Evolutionary conservation across 1,140 invertebrate genomes (phyloP).

Genomic region (Lanistes nyassanus): DNA sequence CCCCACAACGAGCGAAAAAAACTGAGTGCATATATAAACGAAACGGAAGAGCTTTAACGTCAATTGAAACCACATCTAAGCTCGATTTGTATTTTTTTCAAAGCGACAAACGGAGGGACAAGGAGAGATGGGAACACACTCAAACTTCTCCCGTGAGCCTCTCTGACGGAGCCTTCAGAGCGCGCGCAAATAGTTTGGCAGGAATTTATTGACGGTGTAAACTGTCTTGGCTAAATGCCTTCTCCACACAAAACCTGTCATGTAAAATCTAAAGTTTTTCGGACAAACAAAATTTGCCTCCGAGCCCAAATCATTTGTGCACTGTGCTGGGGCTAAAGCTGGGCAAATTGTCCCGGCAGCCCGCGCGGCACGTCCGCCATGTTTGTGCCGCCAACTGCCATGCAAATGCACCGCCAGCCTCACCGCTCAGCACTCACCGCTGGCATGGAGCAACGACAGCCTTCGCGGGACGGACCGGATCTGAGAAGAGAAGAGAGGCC

Average conservation of each 20-base stretch:
- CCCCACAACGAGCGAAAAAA: not conserved
- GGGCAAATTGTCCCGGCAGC: too few relatives aligned
- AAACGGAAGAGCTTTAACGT: not conserved
- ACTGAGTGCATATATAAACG: not conserved
- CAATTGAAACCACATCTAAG: not conserved
- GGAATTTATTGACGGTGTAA: slow-evolving; percentile 23
- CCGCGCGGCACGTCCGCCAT: too few relatives aligned
- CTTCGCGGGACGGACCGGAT: too few relatives aligned
- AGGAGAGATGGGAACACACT: not conserved
- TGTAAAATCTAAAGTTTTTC: slow-evolving; percentile 17
- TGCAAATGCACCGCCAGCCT: too few relatives aligned
- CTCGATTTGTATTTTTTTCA: not conserved
- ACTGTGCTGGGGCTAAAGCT: too few relatives aligned
- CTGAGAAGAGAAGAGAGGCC: too few relatives aligned
- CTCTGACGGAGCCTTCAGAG: not conserved
- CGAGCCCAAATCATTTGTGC: not conserved
- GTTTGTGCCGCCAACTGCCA: too few relatives aligned
- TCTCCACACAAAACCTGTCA: not conserved
- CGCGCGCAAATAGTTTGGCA: slow-evolving; percentile 20
- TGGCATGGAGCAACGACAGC: not conserved
- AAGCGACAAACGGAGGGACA: not conserved
- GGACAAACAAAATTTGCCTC: slow-evolving; percentile 24
- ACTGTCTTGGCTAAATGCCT: not conserved
- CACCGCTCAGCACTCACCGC: too few relatives aligned
- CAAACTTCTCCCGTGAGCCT: not conserved